These are phyloP conservation scores for Brachionus koreanus DNA, from an alignment of 1,140 invertebrate genomes.

Conservation along the genomic window DNA sequence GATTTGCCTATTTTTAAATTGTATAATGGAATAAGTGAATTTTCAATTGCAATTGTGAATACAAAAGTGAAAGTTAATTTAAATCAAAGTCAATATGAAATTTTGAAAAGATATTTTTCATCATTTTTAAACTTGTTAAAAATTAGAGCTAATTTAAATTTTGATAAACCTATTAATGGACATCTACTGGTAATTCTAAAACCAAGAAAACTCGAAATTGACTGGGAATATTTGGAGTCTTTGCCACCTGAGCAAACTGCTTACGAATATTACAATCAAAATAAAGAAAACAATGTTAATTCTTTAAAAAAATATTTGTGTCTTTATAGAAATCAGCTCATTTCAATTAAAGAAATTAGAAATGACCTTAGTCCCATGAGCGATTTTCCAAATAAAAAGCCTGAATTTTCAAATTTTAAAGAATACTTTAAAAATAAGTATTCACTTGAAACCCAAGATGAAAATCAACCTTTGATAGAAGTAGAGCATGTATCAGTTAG, in stretches of 20 bases:
- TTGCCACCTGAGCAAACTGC: neutral
- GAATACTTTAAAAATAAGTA: constrained; percentile 20
- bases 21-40: neutral
- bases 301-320: neutral
- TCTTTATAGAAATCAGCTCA: neutral
- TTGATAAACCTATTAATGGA: neutral
- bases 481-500: neutral
- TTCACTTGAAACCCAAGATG: neutral
- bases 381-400: neutral
- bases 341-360: neutral
- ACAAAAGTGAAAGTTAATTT: neutral
- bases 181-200: neutral
- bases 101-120: neutral
- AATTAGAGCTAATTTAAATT: constrained; percentile 2
- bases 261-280: neutral
- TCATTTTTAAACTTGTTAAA: neutral
- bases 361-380: neutral
- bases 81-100: neutral
- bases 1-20: neutral
- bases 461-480: constrained; percentile 20
- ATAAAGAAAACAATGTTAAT: neutral
- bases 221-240: neutral
- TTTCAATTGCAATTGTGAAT: neutral
- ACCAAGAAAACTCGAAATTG: neutral
- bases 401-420: neutral